Evolutionary conservation across 2,888 invertebrate genomes (phyloP), one percentile per base, ranked within the genome.

Genomic region (Drosophila nr. medialis): DNA sequence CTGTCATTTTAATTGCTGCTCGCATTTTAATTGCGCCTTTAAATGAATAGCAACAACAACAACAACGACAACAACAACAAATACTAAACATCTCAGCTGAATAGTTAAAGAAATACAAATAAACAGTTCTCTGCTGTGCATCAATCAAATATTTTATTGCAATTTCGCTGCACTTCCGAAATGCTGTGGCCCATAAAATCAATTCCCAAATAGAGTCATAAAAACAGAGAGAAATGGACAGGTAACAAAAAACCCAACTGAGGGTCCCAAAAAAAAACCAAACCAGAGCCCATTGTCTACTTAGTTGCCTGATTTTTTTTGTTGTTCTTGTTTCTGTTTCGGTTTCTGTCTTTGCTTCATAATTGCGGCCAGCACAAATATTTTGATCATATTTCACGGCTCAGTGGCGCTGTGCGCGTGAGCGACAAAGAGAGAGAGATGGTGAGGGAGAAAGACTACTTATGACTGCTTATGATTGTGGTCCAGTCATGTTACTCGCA

Each of bases 331-430:
- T 55, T 38, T 50, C 21, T 63, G 54, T 59, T 51, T 55, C 51
- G 36, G 13, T 56, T 63, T 58, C 48, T 56, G 49, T 72, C 63
- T 75, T 60, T 58, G 42, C 55, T 56, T 81, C 72, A 87, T 83
- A 85, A 87, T 83, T 85, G 79, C 70, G 85, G 77, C 77, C 70
- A 72, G 66, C 78, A 86, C 71, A 83, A 84, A 84, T 84, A 82
- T 89, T 89, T 86, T 89, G 88, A 86, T 89, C 86, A 89, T 88
- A 89, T 89, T 88, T 89, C 89, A 88, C 82, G 86, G 83, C 69
- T 80, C 77, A 84, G 58, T 79, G 75, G 71, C 72, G 70, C 69
- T 65, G 64, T 24, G n/a, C 15, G 29, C 29, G 18, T 13, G 11
- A 5, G 36, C 10, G 18, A 11, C 15, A 27, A 8, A n/a, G 51